phyloP scores from a whole-genome alignment of 2,113 vertebrate species.

The Psittacula cyanocephala region DNA sequence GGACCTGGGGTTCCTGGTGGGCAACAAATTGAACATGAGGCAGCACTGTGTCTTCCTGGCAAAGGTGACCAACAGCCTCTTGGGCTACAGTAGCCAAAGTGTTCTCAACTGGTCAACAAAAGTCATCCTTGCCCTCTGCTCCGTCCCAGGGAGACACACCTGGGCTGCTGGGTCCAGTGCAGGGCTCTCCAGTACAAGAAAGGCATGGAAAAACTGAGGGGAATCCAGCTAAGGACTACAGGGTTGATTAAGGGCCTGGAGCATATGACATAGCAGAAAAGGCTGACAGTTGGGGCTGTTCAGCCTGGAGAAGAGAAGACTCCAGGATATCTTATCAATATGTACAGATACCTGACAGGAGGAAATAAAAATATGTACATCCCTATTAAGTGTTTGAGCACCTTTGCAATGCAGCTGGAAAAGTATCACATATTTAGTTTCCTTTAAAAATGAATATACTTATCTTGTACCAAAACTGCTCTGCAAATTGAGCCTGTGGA shows the following conservation, averaged over 20 bases:
- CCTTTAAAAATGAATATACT: background rate
- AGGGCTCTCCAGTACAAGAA: background rate
- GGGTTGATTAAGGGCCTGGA: no score
- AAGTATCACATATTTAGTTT: background rate
- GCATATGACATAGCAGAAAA: background rate
- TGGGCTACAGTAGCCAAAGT: background rate
- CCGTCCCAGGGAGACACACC: background rate
- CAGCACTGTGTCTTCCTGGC: background rate
- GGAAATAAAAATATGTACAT: background rate
- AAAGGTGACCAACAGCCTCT: background rate
- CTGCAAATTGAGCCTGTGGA: background rate
- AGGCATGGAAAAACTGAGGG: background rate
- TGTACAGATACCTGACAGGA: background rate
- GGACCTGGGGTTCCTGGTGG: accelerated
- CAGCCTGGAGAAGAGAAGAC: background rate
- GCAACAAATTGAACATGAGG: background rate
- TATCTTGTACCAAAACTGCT: background rate
- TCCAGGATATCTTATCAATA: background rate
- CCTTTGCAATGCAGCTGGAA: background rate
- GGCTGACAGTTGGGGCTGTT: background rate
- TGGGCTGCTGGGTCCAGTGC: background rate
- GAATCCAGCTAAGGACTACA: background rate
- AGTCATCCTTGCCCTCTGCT: background rate
- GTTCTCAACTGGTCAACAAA: background rate
- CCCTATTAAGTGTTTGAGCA: background rate